Conservation (phyloP, 2,797 vertebrate genomes). For the Spheniscus humboldti region DNA sequence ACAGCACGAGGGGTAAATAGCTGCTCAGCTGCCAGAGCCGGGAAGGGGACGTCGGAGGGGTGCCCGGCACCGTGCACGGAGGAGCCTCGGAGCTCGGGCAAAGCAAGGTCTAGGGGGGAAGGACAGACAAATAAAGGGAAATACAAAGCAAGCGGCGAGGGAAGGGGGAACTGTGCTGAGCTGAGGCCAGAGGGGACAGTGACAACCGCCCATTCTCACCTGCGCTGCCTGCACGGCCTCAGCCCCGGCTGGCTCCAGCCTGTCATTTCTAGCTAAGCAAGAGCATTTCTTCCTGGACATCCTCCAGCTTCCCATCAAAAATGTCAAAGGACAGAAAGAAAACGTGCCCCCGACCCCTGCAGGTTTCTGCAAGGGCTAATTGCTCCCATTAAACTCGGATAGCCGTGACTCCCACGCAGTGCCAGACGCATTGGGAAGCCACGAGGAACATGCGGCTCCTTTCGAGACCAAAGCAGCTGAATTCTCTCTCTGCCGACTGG, state of each 20-base stretch:
- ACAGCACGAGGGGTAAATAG: background rate
- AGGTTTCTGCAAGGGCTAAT: background rate
- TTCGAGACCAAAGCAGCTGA: background rate
- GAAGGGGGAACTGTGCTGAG: background rate
- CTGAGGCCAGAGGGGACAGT: fast-evolving
- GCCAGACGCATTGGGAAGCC: background rate
- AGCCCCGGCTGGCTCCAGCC: background rate
- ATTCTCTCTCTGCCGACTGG: background rate
- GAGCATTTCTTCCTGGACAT: background rate
- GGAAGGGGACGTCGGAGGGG: background rate
- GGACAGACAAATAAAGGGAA: background rate
- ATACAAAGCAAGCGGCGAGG: fast-evolving
- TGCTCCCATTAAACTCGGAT: background rate
- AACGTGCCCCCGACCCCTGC: background rate
- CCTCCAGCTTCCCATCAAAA: constrained; percentile 24
- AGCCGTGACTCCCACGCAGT: fast-evolving
- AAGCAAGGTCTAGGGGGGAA: background rate
- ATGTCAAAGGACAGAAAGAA: background rate
- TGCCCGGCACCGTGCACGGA: fast-evolving
- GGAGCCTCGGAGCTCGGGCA: background rate
- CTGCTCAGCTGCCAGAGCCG: background rate
- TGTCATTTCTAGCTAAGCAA: background rate
- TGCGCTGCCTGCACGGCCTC: background rate
- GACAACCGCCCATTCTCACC: fast-evolving
- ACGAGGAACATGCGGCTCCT: fast-evolving